Percentiles rank a stretch among this genome's conserved stretches.
These are phyloP conservation scores for Teleogryllus oceanicus DNA, from an alignment of 2,888 invertebrate species.

Conservation along the genomic window DNA sequence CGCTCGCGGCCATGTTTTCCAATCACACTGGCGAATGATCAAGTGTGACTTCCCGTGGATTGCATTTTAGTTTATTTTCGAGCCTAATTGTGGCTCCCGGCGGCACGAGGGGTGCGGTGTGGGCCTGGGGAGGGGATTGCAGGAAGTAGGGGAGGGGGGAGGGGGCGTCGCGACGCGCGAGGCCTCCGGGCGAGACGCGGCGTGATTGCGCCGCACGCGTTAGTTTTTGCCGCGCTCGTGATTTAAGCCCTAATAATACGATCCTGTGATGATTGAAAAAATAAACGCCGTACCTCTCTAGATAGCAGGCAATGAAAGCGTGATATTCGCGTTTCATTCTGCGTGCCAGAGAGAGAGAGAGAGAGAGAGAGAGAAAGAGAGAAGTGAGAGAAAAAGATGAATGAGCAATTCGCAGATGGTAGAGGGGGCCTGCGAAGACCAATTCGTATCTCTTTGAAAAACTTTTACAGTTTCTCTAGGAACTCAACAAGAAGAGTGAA, in stretches of 20 bases:
- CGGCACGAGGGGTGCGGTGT: neutral
- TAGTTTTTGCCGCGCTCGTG: neutral
- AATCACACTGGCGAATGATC: constrained; percentile 6
- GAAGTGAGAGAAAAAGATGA: too few relatives aligned
- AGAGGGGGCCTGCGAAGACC: too few relatives aligned
- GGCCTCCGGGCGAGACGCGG: neutral
- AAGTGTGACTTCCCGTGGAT: constrained; percentile 18
- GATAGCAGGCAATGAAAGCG: neutral
- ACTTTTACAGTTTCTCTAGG: too few relatives aligned
- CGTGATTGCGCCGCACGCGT: constrained; percentile 9
- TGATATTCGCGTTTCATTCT: neutral
- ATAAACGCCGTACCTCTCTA: neutral
- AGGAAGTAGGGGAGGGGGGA: neutral
- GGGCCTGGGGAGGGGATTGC: neutral
- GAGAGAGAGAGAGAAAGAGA: too few relatives aligned
- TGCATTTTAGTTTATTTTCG: constrained; percentile 18
- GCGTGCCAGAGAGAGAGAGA: too few relatives aligned
- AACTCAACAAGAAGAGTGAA: too few relatives aligned
- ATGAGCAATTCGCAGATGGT: too few relatives aligned
- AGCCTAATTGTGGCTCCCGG: neutral
- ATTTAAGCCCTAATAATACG: constrained; percentile 9
- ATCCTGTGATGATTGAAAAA: constrained; percentile 9
- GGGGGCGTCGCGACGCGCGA: neutral
- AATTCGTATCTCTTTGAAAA: too few relatives aligned
- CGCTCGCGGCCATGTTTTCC: constrained; percentile 10